Percentiles rank a stretch among this genome's conserved stretches.
Evolutionary conservation across 2,888 invertebrate species (phyloP).

Genomic region (Elegia similella): DNA sequence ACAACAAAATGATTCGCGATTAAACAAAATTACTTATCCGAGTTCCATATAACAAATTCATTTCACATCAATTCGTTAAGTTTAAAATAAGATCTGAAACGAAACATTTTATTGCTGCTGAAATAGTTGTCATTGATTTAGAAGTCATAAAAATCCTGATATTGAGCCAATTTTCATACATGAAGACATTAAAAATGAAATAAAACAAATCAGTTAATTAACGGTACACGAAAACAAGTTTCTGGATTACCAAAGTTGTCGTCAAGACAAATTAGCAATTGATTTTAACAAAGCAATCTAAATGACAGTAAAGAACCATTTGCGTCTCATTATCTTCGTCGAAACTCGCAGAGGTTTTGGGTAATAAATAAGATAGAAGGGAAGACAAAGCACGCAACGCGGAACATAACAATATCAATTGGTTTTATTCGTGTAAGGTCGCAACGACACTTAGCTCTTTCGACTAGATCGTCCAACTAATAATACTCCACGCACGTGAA

Average conservation of each 20-base stretch:
- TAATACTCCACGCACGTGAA: constrained; percentile 78
- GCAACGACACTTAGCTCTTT: constrained; percentile 74
- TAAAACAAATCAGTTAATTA: not conserved
- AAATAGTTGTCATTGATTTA: constrained; percentile 46
- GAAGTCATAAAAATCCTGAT: constrained; percentile 51
- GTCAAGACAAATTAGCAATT: constrained; percentile 32
- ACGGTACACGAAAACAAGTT: constrained; percentile 25
- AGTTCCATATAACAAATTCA: not conserved
- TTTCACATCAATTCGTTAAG: constrained; percentile 1
- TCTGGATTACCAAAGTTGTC: constrained; percentile 28
- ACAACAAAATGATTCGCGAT: not conserved
- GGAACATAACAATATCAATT: constrained; percentile 53
- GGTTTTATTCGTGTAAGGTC: constrained; percentile 60
- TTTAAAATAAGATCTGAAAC: constrained; percentile 25
- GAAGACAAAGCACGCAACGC: constrained; percentile 38
- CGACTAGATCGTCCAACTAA: constrained; percentile 81
- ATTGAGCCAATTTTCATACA: constrained; percentile 49
- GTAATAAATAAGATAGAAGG: constrained; percentile 35
- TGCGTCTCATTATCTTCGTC: constrained; percentile 49
- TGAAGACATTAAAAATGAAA: constrained; percentile 5
- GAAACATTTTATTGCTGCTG: constrained; percentile 30
- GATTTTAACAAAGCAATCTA: constrained; percentile 40
- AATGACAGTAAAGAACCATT: constrained; percentile 49
- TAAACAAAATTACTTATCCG: constrained; percentile 1
- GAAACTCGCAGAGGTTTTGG: constrained; percentile 27